Base-by-base conservation (phyloP, 64 coral and sea anemone genomes). In the Porites lutea region DNA sequence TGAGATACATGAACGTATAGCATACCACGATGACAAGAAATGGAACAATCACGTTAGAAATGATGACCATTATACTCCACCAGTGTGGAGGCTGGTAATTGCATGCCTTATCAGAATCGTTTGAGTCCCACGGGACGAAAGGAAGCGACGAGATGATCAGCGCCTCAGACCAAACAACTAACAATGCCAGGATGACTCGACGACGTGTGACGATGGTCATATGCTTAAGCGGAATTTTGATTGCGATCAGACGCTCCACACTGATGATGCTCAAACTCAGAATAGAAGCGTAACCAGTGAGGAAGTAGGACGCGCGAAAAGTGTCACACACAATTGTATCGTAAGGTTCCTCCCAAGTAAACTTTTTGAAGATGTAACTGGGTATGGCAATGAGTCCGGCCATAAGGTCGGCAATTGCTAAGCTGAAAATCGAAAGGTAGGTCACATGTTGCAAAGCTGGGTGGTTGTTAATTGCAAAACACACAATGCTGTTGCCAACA, bases 61-160 rank as follows among this genome's bases (percentile, higher is more conserved):
- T 58, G 14, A 99, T 99, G 1, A 99, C 97, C 94, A 96, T 96
- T 1, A 99, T 91, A 48, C 94, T 96, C 97, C 97, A 99, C 94
- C 94, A 93, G 13, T 59, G 37, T 3, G 94, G 82, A 1, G 97
- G 94, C 43, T 61, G 65, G 88, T 96, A 96, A 20, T 88, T 85
- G 23, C 97, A 99, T 46, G 52, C 62, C 14, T 77, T 69, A n/a
- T 73, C 20, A 5, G 51, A 10, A 13, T 37, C 52, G 4, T 81
- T 67, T 55, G 46, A 65, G 46, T 59, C 80, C 59, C 88, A 82
- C 12, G 88, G 91, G 54, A 99, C 12, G 78, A 99, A 99, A 46
- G 97, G 97, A 22, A 99, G 69, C 14, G 78, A 71, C 3, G 97
- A 96, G 21, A 99, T 86, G 7, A 95, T 9, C 2, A 93, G 13